Evolutionary conservation across 1,140 invertebrate genomes (phyloP), one percentile per base, ranked within the genome.

Genomic region (Stegodyphus dumicola): DNA sequence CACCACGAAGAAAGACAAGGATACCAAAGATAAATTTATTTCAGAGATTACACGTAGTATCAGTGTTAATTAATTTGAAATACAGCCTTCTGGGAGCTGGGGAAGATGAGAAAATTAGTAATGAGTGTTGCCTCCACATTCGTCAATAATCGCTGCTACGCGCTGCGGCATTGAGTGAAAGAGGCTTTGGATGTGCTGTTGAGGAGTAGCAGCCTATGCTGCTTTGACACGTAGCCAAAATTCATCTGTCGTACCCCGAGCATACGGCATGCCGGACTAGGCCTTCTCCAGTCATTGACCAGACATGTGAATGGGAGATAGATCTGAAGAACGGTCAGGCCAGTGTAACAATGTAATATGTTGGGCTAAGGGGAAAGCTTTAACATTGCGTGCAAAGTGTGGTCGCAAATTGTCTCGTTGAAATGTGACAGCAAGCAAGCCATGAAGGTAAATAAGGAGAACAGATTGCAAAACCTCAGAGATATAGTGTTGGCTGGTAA

Each of bases 401-500:
- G 77, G 67, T 3, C 0, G 60, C 11, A 56, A 56, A 78, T 65
- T 78, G 65, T 66, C 77, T 17, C 65, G 77, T 78, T 66, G 67
- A 33, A 78, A 78, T 66, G 5, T 66, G 11, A 17, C 54, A 7
- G 60, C 15, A 51, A 17, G 60, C 54, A 78, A 66, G 54, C 9
- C 0, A 15, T 78, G 77, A 78, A 78, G 60, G 77, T 64, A 78
- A n/a, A 51, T 18, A 49, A 66, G 33, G 17, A 7, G 18, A 71
- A n/a, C 77, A 9, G 6, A 0, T n/a, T 65, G 18, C 5, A 65
- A 78, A 11, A 66, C 13, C 6, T 78, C 54, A 49, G 60, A 78
- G 56, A 65, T 78, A 51, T 66, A 78, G 77, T 6, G 53, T 49
- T 70, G 54, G 77, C 56, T 78, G 77, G 6, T 65, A 10, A 64